Evolutionary conservation across 2,888 invertebrate genomes (phyloP), one percentile per base, ranked within the genome.

Genomic region (Eristalinus aeneus): DNA sequence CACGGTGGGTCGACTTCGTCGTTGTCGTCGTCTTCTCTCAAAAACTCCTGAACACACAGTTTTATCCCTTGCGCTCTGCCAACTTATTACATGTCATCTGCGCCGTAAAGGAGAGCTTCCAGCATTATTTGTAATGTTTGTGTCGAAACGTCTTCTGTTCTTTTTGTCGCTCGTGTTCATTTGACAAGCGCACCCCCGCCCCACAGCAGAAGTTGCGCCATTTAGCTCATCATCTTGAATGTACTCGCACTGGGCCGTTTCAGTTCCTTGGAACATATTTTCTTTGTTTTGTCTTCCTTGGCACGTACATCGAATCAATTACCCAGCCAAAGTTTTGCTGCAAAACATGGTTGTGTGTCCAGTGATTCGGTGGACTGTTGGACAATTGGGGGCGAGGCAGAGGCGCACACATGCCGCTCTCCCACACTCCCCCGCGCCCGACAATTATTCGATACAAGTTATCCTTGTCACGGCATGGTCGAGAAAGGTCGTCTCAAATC

Each of bases 271-370:
- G 11, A 27, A 31, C 58, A 56, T 56, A 22, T 56, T 56, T 23
- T 23, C 23, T 11, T 23, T 71, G 73, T 69, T 61, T 74, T 61
- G 16, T 8, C 46, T 46, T 46, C 46, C 46, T 79, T 81, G 81
- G 81, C 85, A 85, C 76, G 85, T 81, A 80, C 46, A 53, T 54
- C 72, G 64, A 80, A 85, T 85, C 76, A 85, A 81, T 81, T 80
- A 72, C 67, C 63, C 61, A 71, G 75, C 36, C 53, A 68, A 85
- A 80, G 80, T 73, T 85, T 80, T 34, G 58, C 63, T 64, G 53
- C 69, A 81, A 64, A 80, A 81, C 80, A 77, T 54, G 71, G 34
- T 64, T 61, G 16, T 68, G 58, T 68, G 58, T 73, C 68, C 69
- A 63, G 76, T 72, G 32, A 71, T 58, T 71, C 34, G 68, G 27